These are phyloP conservation scores for Ibidorhyncha struthersii DNA, from an alignment of 2,113 vertebrate genomes.

Conservation along the genomic window DNA sequence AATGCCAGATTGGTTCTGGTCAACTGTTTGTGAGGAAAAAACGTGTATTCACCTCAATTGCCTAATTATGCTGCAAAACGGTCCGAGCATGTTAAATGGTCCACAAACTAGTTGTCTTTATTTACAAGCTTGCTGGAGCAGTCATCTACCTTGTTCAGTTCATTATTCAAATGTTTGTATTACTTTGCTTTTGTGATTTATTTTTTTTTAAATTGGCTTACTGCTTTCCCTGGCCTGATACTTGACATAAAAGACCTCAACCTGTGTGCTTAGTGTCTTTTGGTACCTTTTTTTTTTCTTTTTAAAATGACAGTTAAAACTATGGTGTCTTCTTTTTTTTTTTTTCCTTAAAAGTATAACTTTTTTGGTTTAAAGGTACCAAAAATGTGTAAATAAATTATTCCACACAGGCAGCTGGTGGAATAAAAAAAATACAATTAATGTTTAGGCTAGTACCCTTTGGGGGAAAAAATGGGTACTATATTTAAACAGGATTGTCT, in stretches of 20 bases:
- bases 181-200: neutral
- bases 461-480: neutral
- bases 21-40: conserved; percentile 23
- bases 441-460: neutral
- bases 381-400: conserved; percentile 42
- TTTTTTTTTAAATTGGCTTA: neutral
- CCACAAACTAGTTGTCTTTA: conserved; percentile 6
- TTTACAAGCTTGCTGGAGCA: conserved; percentile 3
- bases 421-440: neutral
- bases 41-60: neutral
- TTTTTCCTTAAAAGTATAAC: neutral
- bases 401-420: conserved; percentile 28
- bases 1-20: neutral
- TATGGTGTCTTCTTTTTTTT: neutral
- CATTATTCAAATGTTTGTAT: neutral
- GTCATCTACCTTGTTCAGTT: neutral
- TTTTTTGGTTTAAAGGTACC: conserved; percentile 46
- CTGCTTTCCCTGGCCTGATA: conserved; percentile 27
- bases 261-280: conserved; percentile 40
- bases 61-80: neutral
- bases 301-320: neutral
- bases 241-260: conserved; percentile 56
- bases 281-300: conserved; percentile 5
- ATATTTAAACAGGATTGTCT: conserved; percentile 18
- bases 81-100: conserved; percentile 17